phyloP scores from a whole-genome alignment of 2,797 vertebrate species.

The Fundulus diaphanus region DNA sequence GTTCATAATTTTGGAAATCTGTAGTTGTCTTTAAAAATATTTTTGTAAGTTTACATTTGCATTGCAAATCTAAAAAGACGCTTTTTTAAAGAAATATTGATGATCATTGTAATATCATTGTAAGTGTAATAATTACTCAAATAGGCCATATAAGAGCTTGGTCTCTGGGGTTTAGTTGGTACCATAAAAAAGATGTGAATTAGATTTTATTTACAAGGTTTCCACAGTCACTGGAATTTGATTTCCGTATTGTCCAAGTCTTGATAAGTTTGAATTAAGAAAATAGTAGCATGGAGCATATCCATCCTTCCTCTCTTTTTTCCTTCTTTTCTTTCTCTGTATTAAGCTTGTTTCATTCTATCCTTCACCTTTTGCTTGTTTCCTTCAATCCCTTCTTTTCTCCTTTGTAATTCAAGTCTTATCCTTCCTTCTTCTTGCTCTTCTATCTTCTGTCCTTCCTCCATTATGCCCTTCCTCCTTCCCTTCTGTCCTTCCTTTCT shows the following conservation, averaged over 20 bases:
- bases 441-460: no score
- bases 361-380: neutral
- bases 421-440: neutral
- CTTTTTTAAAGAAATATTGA: neutral
- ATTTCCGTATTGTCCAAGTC: neutral
- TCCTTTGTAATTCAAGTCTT: neutral
- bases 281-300: neutral
- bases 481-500: neutral
- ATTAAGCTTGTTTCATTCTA: neutral
- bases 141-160: neutral
- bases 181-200: neutral
- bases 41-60: neutral
- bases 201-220: neutral
- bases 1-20: neutral
- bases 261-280: neutral
- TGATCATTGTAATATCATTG: neutral
- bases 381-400: neutral
- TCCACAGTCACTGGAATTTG: neutral
- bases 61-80: neutral
- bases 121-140: neutral
- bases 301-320: neutral
- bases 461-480: no score
- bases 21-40: neutral
- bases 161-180: neutral
- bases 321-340: neutral